Evolutionary conservation across 2,113 vertebrate species (phyloP).

Genomic region (Chrysemys picta): DNA sequence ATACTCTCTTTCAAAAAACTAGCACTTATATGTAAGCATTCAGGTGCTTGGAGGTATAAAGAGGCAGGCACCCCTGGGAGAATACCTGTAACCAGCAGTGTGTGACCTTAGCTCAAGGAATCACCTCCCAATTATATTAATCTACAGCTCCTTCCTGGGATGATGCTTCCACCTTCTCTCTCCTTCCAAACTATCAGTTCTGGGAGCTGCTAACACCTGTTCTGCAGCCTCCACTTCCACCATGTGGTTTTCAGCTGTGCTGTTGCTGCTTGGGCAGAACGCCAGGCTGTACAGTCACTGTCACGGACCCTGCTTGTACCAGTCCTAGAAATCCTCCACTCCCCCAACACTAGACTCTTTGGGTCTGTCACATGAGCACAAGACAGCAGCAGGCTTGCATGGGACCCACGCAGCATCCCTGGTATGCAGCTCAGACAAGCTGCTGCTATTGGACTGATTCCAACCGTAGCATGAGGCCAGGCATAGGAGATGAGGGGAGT

Average conservation of each 20-base stretch:
- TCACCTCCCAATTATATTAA: background rate
- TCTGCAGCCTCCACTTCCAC: background rate
- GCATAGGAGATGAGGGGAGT: background rate
- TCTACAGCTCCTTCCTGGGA: background rate
- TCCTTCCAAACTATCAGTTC: background rate
- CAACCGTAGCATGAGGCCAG: background rate
- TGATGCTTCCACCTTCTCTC: background rate
- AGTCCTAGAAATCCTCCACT: background rate
- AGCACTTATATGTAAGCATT: background rate
- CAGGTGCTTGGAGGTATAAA: background rate
- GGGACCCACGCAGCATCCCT: background rate
- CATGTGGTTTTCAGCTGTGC: conserved; percentile 40
- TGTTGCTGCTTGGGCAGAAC: background rate
- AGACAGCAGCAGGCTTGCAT: background rate
- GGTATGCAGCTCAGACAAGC: background rate
- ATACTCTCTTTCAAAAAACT: background rate
- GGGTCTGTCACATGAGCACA: background rate
- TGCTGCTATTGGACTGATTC: background rate
- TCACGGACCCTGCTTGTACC: conserved; percentile 52
- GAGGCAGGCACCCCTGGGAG: background rate
- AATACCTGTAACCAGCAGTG: background rate
- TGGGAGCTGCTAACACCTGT: background rate
- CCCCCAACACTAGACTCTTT: background rate
- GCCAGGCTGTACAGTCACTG: background rate
- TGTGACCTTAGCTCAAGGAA: background rate